Evolutionary conservation across 2,113 vertebrate genomes (phyloP).

Genomic region (Pygoscelis adeliae): DNA sequence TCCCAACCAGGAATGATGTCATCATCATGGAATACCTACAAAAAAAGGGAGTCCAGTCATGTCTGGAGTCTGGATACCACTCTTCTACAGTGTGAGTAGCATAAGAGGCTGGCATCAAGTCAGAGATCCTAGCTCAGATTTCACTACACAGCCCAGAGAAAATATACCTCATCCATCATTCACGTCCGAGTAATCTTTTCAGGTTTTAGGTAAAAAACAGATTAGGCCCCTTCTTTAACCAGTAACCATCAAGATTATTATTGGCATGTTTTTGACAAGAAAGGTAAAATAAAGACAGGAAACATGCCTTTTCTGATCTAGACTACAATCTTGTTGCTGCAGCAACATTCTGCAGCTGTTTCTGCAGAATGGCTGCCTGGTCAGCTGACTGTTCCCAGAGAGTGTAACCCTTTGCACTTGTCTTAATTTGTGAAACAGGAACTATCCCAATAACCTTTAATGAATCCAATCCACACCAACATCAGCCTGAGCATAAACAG

Average conservation of each 20-base stretch:
- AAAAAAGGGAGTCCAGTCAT: background rate
- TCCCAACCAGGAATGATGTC: constrained; percentile 97
- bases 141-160: background rate
- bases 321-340: background rate
- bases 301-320: background rate
- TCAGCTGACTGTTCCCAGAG: background rate
- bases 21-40: constrained; percentile 90
- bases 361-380: background rate
- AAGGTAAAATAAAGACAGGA: background rate
- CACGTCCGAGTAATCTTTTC: background rate
- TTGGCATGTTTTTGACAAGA: background rate
- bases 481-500: background rate
- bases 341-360: background rate
- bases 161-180: background rate
- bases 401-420: background rate
- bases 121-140: background rate
- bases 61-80: background rate
- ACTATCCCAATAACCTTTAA: background rate
- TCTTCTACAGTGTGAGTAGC: background rate
- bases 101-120: background rate
- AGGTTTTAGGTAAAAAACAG: background rate
- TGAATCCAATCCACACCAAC: background rate
- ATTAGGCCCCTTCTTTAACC: background rate
- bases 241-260: background rate
- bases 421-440: background rate